Base-by-base conservation (phyloP, 2,888 invertebrate genomes). In the Rhamphomyia laevipes region DNA sequence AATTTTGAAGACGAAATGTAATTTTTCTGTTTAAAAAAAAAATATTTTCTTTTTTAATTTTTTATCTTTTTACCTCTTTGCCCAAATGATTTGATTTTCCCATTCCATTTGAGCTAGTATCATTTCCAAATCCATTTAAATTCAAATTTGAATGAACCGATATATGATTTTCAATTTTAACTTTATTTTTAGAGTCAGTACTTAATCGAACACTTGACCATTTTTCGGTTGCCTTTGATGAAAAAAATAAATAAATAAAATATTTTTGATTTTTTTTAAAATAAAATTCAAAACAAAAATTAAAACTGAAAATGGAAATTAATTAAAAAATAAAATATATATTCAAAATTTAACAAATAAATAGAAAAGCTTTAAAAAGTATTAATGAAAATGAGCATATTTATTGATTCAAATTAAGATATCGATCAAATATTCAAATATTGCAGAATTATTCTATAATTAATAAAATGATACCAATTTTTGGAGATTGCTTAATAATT, bases 171-270 rank as follows among this genome's bases (percentile, higher is more conserved):
- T 62, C 61, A 46, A 62, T 57, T 57, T 56, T 61, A 33, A 58
- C 54, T 58, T 59, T 60, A 54, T 57, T 61, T 53, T 61, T 62
- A 40, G 60, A 59, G 52, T 62, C 61, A 45, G 57, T 55, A 53
- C 59, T 61, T 48, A 60, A 55, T 13, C 59, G 59, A 51, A 62
- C 60, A 56, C 61, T 62, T 47, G 61, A 59, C 61, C 61, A 62
- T 56, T 62, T 62, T 55, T 62, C 61, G 45, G 59, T 57, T 44
- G 59, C 61, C 61, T 61, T n/a, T n/a, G n/a, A n/a, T n/a, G n/a
- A n/a, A n/a, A n/a, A n/a, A n/a, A n/a, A n/a, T n/a, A n/a, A n/a
- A n/a, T n/a, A 55, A 38, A 43, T 47, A 33, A 13, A 33, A 38
- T 5, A 38, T 15, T 15, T 38, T 15, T 15, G 9, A 12, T 15